Conservation (phyloP, 2,113 vertebrate species). For the Ageneiosus marmoratus region DNA sequence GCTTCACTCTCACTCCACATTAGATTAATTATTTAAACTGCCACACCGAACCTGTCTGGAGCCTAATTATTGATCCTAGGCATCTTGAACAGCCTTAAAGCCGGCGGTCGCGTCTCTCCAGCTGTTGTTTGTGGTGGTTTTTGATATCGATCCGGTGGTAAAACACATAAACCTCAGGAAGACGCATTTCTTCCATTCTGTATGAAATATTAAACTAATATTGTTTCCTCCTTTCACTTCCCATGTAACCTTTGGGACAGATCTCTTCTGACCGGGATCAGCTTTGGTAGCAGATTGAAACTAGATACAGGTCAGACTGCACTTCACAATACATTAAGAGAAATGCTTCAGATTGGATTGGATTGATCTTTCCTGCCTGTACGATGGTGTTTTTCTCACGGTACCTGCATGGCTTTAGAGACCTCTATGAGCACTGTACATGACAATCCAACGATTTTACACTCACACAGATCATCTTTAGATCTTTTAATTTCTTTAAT, state of each 20-base stretch:
- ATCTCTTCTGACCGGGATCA: constrained; percentile 76
- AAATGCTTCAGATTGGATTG: background rate
- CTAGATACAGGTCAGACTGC: constrained; percentile 42
- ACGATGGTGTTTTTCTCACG: background rate
- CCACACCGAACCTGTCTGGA: constrained; percentile 74
- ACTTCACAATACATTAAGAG: constrained; percentile 35
- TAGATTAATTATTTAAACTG: constrained; percentile 76
- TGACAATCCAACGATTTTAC: background rate
- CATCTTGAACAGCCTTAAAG: constrained; percentile 62
- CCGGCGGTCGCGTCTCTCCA: constrained; percentile 43
- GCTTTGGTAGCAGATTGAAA: constrained; percentile 70
- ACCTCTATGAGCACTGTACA: background rate
- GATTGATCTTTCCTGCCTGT: background rate
- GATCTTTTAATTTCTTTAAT: background rate
- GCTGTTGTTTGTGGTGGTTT: constrained; percentile 30
- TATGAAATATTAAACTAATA: constrained; percentile 57
- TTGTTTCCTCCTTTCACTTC: constrained; percentile 45
- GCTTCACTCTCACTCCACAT: constrained; percentile 66
- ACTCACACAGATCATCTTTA: background rate
- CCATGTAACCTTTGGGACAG: constrained; percentile 58
- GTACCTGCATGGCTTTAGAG: background rate
- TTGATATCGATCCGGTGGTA: constrained; percentile 39
- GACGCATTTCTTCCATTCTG: constrained; percentile 39
- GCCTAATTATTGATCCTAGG: constrained; percentile 73
- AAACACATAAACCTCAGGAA: constrained; percentile 51